Evolutionary conservation across 2,797 vertebrate genomes (phyloP).

Genomic region (Myotis daubentonii): DNA sequence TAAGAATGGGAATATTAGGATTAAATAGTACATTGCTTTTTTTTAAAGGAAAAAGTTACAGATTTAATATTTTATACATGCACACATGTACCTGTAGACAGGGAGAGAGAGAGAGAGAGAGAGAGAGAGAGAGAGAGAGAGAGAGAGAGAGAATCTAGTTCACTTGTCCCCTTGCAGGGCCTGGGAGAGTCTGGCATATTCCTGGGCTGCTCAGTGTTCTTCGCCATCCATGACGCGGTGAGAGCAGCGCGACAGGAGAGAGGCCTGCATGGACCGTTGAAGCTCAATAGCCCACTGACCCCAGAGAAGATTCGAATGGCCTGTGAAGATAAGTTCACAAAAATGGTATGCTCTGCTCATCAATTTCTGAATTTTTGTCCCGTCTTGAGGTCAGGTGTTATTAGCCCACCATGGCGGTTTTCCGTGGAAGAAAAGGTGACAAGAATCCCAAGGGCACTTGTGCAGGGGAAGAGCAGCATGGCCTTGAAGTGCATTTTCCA

Average conservation of each 20-base stretch:
- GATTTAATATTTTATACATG: background rate
- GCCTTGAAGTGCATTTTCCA: background rate
- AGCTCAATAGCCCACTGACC: conserved; percentile 87
- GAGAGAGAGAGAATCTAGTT: background rate
- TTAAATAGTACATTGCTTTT: background rate
- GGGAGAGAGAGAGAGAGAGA: background rate
- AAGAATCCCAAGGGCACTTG: background rate
- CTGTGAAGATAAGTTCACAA: conserved; percentile 87
- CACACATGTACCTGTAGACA: background rate
- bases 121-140: background rate
- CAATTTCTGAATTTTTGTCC: background rate
- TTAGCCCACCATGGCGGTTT: background rate
- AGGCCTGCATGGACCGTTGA: conserved; percentile 82
- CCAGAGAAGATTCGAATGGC: conserved; percentile 89
- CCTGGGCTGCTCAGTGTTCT: conserved; percentile 89
- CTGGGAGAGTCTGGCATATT: conserved; percentile 89
- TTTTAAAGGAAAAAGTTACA: background rate
- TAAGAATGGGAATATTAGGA: background rate
- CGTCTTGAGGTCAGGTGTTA: background rate
- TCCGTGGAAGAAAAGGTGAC: background rate
- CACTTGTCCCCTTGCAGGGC: conserved; percentile 82
- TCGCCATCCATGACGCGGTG: conserved; percentile 89
- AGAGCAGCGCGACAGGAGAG: conserved; percentile 84
- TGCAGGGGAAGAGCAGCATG: background rate
- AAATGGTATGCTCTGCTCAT: conserved; percentile 84